Conservation (phyloP, 2,797 vertebrate genomes). For the Acrossocheilus wenchowensis region DNA sequence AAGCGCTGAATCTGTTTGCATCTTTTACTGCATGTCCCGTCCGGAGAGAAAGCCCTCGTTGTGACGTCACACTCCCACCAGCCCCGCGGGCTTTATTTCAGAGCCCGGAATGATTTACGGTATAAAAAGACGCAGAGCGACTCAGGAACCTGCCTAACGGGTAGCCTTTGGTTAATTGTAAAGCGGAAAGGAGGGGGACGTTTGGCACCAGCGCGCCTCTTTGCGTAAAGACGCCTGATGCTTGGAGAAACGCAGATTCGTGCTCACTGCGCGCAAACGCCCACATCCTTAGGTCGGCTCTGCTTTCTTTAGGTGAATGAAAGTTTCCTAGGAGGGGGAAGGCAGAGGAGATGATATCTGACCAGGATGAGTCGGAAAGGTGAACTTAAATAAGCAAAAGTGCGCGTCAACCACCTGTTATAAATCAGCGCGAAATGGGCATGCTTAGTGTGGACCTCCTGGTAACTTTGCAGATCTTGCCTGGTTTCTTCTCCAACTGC, state of each 20-base stretch:
- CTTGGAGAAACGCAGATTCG: constrained; percentile 29
- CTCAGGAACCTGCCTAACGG: constrained; percentile 26
- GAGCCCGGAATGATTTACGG: constrained; percentile 62
- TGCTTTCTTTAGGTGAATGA: constrained; percentile 41
- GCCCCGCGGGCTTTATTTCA: constrained; percentile 61
- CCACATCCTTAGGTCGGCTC: constrained; percentile 39
- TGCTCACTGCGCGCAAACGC: constrained; percentile 33
- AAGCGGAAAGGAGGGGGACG: constrained; percentile 2
- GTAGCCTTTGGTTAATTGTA: constrained; percentile 43
- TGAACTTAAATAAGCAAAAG: constrained; percentile 51
- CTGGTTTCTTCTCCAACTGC: constrained; percentile 97
- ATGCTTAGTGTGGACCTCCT: constrained; percentile 92
- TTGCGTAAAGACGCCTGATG: background rate
- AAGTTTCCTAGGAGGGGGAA: constrained; percentile 34
- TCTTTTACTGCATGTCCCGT: constrained; percentile 36
- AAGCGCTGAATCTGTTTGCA: constrained; percentile 36
- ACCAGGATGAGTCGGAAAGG: constrained; percentile 52
- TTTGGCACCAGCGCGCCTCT: constrained; percentile 46
- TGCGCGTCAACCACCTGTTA: constrained; percentile 43
- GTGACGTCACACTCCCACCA: constrained; percentile 74
- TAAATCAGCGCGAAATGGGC: constrained; percentile 79
- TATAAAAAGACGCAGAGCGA: constrained; percentile 61
- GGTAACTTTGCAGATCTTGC: constrained; percentile 94
- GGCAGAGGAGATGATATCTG: constrained; percentile 41
- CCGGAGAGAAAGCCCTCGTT: constrained; percentile 48